Base-by-base conservation (phyloP, 30 jellyfish, hydroid and myxozoan species). In the Cassiopea xamachana region DNA sequence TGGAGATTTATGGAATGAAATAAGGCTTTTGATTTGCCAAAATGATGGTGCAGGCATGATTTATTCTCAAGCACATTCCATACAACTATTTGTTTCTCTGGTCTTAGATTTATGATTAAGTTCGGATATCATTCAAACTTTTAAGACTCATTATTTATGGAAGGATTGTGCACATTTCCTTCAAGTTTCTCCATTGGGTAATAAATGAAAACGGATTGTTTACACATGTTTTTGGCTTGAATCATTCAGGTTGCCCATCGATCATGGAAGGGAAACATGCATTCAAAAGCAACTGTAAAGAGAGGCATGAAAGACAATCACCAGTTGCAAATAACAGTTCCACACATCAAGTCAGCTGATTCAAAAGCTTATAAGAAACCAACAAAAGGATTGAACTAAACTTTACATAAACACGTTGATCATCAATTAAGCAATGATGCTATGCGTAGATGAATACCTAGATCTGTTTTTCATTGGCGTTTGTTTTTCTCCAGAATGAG, bases 181-280 rank as follows among this genome's bases (percentile, higher is more conserved):
- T 51, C 9, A 51, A 51, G 4, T 51, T 51, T 51, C 64, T 51
- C 4, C 64, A 51, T 9, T 9, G 64, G 64, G n/a, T n/a, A 51
- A 4, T 51, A 51, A 9, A 2, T 9, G 8, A 51, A 9, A 51
- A 51, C 9, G 9, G 4, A 2, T 51, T 4, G 4, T 51, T 51
- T 51, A 4, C 14, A 62, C 19, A 2, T 13, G 4, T 17, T 62
- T 62, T 3, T 39, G 18, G 12, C 44, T 47, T 60, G 2, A 3
- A 49, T 39, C 64, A 10, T 91, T 48, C 64, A 96, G 99, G 99
- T 96, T 48, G 98, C 99, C 17, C 95, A 97, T 16, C 96, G 98
- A 50, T 97, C 99, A 2, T 96, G 99, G 99, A 75, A 91, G 18
- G 98, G 99, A 16, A 85, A 96, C 83, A 46, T 92, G 16, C 89